These are phyloP conservation scores for Ceratoteleas bidentatus DNA, from an alignment of 1,140 invertebrate species.

Conservation along the genomic window DNA sequence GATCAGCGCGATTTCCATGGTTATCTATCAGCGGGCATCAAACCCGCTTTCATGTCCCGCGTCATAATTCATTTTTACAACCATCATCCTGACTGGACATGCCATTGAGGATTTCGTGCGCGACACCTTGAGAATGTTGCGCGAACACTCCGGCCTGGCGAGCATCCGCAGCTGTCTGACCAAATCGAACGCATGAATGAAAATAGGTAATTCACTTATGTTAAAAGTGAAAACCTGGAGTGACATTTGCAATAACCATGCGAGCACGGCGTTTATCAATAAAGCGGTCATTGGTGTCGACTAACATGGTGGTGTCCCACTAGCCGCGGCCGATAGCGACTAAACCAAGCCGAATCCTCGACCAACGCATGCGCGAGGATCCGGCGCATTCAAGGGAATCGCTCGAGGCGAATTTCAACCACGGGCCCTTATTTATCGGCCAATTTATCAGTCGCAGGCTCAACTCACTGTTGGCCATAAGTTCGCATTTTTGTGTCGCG, in stretches of 20 bases:
- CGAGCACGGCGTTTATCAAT: conserved; percentile 13
- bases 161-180: conserved; percentile 6
- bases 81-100: neutral
- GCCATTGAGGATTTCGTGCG: conserved; percentile 24
- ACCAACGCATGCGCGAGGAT: conserved; percentile 19
- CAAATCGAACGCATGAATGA: conserved; percentile 37
- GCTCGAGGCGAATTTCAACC: neutral
- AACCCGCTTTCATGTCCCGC: neutral
- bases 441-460: conserved; percentile 43
- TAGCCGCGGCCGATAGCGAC: conserved; percentile 14
- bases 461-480: conserved; percentile 42
- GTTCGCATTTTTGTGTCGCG: conserved; percentile 44
- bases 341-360: conserved; percentile 27
- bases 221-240: conserved; percentile 41
- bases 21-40: conserved; percentile 5
- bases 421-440: conserved; percentile 25
- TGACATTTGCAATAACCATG: conserved; percentile 19
- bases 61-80: neutral
- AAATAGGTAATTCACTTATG: conserved; percentile 31
- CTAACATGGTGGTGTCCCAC: conserved; percentile 2
- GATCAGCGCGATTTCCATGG: neutral
- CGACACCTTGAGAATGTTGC: no score
- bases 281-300: conserved; percentile 26
- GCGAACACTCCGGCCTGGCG: no score
- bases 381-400: neutral